Evolutionary conservation across 2,888 invertebrate species (phyloP).

Genomic region (Sarcophaga variegata): DNA sequence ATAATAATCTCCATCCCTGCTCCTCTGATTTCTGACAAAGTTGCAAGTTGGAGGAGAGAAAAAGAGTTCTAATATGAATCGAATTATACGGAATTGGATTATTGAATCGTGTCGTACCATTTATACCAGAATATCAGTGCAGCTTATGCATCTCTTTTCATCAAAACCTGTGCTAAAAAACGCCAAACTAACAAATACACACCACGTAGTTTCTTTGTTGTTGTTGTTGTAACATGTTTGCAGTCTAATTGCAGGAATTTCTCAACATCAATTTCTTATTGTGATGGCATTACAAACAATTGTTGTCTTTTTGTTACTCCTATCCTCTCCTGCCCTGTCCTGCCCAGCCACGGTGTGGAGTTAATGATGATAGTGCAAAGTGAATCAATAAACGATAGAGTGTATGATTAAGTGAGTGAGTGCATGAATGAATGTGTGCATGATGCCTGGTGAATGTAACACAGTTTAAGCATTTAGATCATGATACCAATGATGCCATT

Average conservation of each 20-base stretch:
- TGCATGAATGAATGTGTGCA: slow-evolving; percentile 41
- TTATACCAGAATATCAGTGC: too few relatives aligned
- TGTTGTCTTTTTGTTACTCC: slow-evolving; percentile 15
- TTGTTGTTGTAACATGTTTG: slow-evolving; percentile 36
- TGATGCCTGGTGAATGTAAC: slow-evolving; percentile 33
- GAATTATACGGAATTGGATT: too few relatives aligned
- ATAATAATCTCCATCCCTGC: not conserved
- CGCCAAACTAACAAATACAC: not conserved
- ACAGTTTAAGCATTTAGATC: slow-evolving; percentile 60
- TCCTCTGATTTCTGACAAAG: not conserved
- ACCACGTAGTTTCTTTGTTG: not conserved
- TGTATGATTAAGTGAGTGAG: slow-evolving; percentile 43
- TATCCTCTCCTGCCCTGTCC: not conserved
- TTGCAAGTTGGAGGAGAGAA: too few relatives aligned
- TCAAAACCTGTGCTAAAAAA: not conserved
- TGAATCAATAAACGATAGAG: slow-evolving; percentile 48
- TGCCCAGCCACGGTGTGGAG: not conserved
- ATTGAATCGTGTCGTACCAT: too few relatives aligned
- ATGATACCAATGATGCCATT: slow-evolving; percentile 35
- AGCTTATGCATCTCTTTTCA: not conserved
- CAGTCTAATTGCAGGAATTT: slow-evolving; percentile 50
- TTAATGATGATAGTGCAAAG: slow-evolving; percentile 41
- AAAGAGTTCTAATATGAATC: too few relatives aligned
- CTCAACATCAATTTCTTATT: slow-evolving; percentile 50
- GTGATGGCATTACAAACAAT: slow-evolving; percentile 7